phyloP scores from a whole-genome alignment of 2,113 vertebrate species.

The Eptesicus fuscus region DNA sequence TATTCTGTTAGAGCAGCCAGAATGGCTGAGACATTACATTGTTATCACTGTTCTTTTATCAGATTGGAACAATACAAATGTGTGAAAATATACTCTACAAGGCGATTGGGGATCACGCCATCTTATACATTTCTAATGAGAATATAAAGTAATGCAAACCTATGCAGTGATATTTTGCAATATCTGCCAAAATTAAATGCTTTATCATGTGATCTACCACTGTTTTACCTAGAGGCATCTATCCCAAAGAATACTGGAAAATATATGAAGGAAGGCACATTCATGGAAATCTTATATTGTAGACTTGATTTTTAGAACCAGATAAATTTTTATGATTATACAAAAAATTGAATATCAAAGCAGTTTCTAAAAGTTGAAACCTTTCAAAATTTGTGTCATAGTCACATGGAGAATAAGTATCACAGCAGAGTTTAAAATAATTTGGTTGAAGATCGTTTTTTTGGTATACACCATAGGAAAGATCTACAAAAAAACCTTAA shows the following conservation, averaged over 20 bases:
- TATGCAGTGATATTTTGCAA: neutral
- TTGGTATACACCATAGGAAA: neutral
- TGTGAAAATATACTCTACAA: neutral
- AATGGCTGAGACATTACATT: neutral
- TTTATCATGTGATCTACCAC: neutral
- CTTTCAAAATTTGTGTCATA: neutral
- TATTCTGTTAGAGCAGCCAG: neutral
- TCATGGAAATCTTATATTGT: neutral
- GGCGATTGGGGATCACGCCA: no score
- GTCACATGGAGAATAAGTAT: neutral
- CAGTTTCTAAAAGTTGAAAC: neutral
- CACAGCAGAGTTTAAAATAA: neutral
- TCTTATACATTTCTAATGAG: neutral
- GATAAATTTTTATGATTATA: neutral
- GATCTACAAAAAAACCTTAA: neutral
- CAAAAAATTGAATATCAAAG: neutral
- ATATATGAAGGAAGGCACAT: neutral
- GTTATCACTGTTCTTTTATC: neutral
- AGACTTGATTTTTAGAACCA: neutral
- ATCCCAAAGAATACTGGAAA: neutral
- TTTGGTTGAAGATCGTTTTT: neutral
- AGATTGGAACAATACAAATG: neutral
- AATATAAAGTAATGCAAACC: neutral
- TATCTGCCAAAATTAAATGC: neutral
- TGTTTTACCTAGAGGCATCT: neutral